These are phyloP conservation scores for Pseudomyrmex concolor DNA, from an alignment of 1,140 invertebrate genomes.

Conservation along the genomic window DNA sequence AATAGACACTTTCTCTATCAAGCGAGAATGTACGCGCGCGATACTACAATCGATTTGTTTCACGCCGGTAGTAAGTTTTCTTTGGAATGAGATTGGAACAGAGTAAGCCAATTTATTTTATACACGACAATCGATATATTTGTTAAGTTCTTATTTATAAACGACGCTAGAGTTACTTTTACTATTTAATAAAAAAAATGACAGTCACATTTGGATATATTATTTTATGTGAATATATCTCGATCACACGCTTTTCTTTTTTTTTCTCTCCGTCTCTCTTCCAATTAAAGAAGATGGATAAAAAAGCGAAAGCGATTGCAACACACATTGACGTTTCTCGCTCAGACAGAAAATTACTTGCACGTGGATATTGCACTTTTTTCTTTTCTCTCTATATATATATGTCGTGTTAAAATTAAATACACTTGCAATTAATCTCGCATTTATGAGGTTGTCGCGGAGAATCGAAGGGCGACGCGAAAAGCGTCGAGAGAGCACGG, in stretches of 20 bases:
- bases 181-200: no score
- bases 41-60: slow-evolving; percentile 56
- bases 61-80: slow-evolving; percentile 38
- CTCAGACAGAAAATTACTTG: slow-evolving; percentile 15
- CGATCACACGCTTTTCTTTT: no score
- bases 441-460: slow-evolving; percentile 63
- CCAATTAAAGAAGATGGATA: background rate
- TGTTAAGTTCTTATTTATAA: slow-evolving; percentile 15
- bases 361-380: background rate
- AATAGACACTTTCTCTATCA: slow-evolving; percentile 68
- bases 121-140: slow-evolving; percentile 27
- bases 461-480: slow-evolving; percentile 28
- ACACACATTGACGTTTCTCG: slow-evolving; percentile 34
- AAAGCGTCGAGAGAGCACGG: background rate
- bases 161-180: background rate
- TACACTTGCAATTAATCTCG: slow-evolving; percentile 66
- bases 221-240: background rate
- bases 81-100: slow-evolving; percentile 31
- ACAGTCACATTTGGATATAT: background rate
- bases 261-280: background rate
- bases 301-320: slow-evolving; percentile 38
- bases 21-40: slow-evolving; percentile 32
- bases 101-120: background rate
- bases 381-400: no score
- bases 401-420: slow-evolving; percentile 61